Conservation (phyloP, 2,113 vertebrate species). For the Calidris pugnax region DNA sequence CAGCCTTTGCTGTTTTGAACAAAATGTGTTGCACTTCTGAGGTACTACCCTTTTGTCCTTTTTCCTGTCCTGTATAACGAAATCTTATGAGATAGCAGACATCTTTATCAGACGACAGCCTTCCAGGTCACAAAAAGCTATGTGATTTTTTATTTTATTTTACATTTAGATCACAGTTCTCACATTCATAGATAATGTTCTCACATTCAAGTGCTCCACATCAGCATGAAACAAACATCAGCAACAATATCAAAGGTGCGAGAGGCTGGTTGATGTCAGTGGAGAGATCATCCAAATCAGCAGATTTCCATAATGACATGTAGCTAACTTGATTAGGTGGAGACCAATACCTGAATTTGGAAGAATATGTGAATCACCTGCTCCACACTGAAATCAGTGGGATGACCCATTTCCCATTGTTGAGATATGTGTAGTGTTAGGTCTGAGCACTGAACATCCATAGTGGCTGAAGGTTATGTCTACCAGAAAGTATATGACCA, state of each 20-base stretch:
- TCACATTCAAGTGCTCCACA: background rate
- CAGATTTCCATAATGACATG: background rate
- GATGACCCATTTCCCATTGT: background rate
- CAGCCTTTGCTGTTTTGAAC: background rate
- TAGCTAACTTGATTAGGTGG: background rate
- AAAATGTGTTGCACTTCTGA: background rate
- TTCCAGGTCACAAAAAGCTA: background rate
- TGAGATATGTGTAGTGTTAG: background rate
- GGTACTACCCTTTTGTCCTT: background rate
- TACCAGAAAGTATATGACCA: accelerated
- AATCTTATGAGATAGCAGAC: background rate
- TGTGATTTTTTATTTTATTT: background rate
- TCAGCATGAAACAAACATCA: background rate
- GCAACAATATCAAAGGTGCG: background rate
- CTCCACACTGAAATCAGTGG: background rate
- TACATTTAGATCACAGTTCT: background rate
- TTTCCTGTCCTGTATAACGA: background rate
- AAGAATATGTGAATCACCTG: background rate
- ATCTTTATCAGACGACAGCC: background rate
- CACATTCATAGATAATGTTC: background rate
- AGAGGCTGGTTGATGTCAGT: background rate
- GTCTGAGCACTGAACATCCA: background rate
- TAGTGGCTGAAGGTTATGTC: background rate
- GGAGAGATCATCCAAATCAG: background rate
- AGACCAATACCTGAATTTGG: background rate